These are phyloP conservation scores for Myrmecophaga tridactyla DNA, from an alignment of 2,113 vertebrate genomes.

Conservation along the genomic window DNA sequence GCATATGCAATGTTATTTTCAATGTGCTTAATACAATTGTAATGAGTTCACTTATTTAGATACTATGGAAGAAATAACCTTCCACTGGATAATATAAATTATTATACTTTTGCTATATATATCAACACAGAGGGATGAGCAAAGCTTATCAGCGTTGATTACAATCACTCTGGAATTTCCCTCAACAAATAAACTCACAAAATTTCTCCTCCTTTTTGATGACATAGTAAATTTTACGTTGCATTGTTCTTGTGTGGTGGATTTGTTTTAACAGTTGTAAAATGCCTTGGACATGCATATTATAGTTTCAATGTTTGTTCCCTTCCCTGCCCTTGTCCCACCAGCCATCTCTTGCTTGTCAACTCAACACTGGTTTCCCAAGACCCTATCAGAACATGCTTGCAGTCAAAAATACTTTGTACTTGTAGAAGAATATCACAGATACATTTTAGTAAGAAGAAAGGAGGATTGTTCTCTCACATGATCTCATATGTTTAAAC, in stretches of 20 bases:
- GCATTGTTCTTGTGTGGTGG: neutral
- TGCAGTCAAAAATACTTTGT: neutral
- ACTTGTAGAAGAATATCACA: neutral
- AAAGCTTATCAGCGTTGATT: neutral
- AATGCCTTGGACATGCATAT: neutral
- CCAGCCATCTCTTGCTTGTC: neutral
- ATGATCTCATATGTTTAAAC: neutral
- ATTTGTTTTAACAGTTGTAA: neutral
- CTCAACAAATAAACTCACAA: neutral
- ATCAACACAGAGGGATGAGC: neutral
- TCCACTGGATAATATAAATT: slow-evolving; percentile 36
- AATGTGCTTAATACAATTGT: slow-evolving; percentile 58
- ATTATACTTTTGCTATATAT: neutral
- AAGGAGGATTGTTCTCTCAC: neutral
- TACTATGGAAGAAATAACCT: neutral
- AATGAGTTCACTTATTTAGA: slow-evolving; percentile 51
- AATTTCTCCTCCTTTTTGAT: neutral
- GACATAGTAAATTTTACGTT: neutral
- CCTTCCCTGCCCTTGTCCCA: neutral
- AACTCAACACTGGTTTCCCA: neutral
- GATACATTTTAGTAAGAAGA: neutral
- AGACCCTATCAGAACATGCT: neutral
- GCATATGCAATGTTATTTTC: slow-evolving; percentile 1
- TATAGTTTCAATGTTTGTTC: neutral
- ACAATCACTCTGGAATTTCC: neutral